A percentile compares a stretch with the other conserved stretches of the same genome.
Conservation (phyloP, 2,113 vertebrate genomes). For the Procavia capensis region DNA sequence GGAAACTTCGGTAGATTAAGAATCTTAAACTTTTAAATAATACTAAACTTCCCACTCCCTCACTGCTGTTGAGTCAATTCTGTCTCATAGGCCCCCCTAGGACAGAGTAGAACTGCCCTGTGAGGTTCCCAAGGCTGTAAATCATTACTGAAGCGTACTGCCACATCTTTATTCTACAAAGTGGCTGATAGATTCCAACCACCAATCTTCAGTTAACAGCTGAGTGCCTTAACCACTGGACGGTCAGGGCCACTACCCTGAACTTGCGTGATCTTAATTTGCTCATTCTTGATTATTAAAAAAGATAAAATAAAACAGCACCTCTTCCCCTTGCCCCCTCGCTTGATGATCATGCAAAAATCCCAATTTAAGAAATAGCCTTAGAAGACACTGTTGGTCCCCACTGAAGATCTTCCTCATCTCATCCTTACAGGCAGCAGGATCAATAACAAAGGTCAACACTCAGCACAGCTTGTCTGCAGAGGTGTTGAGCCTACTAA, state of each 20-base stretch:
- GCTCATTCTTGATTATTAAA: background rate
- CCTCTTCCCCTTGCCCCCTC: background rate
- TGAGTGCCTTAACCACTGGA: too few relatives aligned
- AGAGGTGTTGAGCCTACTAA: background rate
- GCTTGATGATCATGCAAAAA: background rate
- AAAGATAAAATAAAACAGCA: too few relatives aligned
- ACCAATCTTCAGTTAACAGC: too few relatives aligned
- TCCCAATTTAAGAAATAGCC: background rate
- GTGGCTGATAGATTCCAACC: too few relatives aligned
- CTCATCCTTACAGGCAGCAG: background rate
- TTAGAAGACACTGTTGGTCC: background rate
- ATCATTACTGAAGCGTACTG: too few relatives aligned
- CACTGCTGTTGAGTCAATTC: too few relatives aligned
- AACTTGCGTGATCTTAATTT: background rate
- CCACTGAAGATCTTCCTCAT: background rate
- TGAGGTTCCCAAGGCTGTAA: too few relatives aligned
- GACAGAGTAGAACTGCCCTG: too few relatives aligned
- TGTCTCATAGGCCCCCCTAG: too few relatives aligned
- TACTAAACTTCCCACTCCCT: background rate
- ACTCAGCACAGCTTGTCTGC: background rate
- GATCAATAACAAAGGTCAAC: background rate
- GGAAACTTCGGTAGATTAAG: background rate
- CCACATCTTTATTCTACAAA: too few relatives aligned
- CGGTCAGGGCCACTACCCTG: too few relatives aligned
- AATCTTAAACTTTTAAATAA: background rate